Conservation (phyloP, 2,797 vertebrate species). For the Gobio occitaniae region DNA sequence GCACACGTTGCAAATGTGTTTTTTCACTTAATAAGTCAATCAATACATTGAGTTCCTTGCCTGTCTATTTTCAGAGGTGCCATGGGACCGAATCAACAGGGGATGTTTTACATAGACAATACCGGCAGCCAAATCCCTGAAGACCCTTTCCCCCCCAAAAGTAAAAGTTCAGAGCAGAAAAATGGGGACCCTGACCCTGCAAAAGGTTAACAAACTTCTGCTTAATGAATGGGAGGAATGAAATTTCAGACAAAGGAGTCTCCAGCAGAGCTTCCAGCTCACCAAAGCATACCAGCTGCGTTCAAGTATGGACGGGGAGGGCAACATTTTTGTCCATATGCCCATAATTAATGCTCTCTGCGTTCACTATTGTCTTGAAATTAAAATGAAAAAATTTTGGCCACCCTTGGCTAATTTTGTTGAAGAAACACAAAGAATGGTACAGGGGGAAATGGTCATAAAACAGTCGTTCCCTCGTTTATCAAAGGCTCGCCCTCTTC, state of each 20-base stretch:
- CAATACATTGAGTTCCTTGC: conserved; percentile 74
- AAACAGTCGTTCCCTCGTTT: conserved; percentile 87
- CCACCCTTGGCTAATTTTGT: conserved; percentile 83
- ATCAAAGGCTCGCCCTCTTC: conserved; percentile 89
- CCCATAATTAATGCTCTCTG: conserved; percentile 84
- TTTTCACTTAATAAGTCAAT: conserved; percentile 79
- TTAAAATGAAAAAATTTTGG: conserved; percentile 80
- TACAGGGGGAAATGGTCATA: conserved; percentile 86
- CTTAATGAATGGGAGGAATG: conserved; percentile 79
- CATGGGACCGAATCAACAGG: conserved; percentile 71
- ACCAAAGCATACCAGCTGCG: conserved; percentile 77
- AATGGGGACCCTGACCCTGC: conserved; percentile 74
- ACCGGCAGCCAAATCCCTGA: conserved; percentile 66
- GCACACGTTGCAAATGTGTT: conserved; percentile 70
- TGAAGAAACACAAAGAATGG: conserved; percentile 70
- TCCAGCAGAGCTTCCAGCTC: conserved; percentile 70
- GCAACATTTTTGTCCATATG: conserved; percentile 74
- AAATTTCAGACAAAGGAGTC: conserved; percentile 78
- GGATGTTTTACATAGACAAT: conserved; percentile 74
- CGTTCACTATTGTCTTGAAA: conserved; percentile 79
- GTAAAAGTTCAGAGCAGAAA: conserved; percentile 76
- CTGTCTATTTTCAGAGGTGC: conserved; percentile 66
- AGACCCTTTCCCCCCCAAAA: conserved; percentile 68
- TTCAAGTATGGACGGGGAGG: conserved; percentile 60
- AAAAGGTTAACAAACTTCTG: conserved; percentile 82